Evolutionary conservation across 1,140 invertebrate species (phyloP), one percentile per base, ranked within the genome.

Genomic region (Magallana ariakensis): DNA sequence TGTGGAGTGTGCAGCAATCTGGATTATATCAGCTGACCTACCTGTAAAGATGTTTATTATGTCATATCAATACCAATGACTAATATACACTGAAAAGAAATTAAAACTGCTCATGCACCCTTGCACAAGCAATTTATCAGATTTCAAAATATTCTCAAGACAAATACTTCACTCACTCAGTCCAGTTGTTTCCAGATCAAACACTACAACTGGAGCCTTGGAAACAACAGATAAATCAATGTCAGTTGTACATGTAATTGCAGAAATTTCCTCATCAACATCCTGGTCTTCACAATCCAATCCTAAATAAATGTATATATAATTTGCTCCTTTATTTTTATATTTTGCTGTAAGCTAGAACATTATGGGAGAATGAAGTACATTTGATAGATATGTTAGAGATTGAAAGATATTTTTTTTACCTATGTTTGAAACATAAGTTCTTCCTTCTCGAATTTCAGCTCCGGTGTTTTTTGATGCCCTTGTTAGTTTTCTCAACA

Each of bases 21-120:
- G 82, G 56, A 58, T 58, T 57, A 83, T 83, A 33, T 83, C 82
- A 60, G 82, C 56, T 83, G n/a, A 58, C 19, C 82, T 83, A 83
- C 82, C 55, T 83, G 58, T 15, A 83, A 83, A 60, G 58, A 60
- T 15, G 58, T 13, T n/a, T 60, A 13, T 0, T 2, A 60, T 60
- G 11, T 11, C 15, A 16, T 60, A 13, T 60, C 19, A 13, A 60
- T 46, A 46, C 3, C 33, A 46, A 46, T 46, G 33, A 46, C 2
- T 46, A 46, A 46, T 46, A 46, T 46, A 46, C 33, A 46, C 33
- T 46, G 33, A 46, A 46, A 46, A 46, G 33, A 46, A 46, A 46
- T 46, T 46, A 46, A 46, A 46, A 46, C 33, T 46, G 33, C 33
- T 46, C 33, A 46, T 46, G 33, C 33, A 46, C 33, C 33, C 33